phyloP scores from a whole-genome alignment of 2,797 vertebrate genomes.

The Ctenopoma multispine region DNA sequence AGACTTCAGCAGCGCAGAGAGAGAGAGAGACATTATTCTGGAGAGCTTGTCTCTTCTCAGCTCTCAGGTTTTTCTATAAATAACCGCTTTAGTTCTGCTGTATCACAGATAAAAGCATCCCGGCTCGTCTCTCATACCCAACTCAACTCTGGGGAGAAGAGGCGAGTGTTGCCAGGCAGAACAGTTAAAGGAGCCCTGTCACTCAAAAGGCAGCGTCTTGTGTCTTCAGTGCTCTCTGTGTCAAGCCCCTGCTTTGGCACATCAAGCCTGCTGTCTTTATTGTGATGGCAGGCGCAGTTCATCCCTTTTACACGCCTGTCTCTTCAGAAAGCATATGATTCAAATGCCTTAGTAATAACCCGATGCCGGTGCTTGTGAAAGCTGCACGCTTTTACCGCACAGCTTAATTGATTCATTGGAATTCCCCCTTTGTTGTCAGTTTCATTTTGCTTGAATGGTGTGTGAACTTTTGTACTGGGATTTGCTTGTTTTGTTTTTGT shows the following conservation, averaged over 20 bases:
- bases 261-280: conserved; percentile 76
- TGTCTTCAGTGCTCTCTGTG: conserved; percentile 57
- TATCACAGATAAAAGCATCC: conserved; percentile 85
- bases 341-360: conserved; percentile 73
- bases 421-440: conserved; percentile 69
- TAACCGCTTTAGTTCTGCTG: conserved; percentile 85
- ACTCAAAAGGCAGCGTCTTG: conserved; percentile 63
- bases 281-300: conserved; percentile 75
- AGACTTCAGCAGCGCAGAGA: conserved; percentile 64
- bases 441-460: conserved; percentile 68
- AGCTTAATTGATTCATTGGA: conserved; percentile 76
- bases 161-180: conserved; percentile 84
- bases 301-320: conserved; percentile 82
- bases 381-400: conserved; percentile 52
- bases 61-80: conserved; percentile 85
- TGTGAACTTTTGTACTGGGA: conserved; percentile 71
- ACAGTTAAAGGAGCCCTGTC: conserved; percentile 85
- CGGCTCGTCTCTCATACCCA: conserved; percentile 67
- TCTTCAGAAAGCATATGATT: conserved; percentile 69
- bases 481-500: conserved; percentile 27
- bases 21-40: conserved; percentile 66
- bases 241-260: conserved; percentile 70
- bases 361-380: conserved; percentile 63
- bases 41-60: conserved; percentile 63
- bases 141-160: conserved; percentile 75